phyloP scores from a whole-genome alignment of 2,113 vertebrate species.

The Pygathrix nemaeus region DNA sequence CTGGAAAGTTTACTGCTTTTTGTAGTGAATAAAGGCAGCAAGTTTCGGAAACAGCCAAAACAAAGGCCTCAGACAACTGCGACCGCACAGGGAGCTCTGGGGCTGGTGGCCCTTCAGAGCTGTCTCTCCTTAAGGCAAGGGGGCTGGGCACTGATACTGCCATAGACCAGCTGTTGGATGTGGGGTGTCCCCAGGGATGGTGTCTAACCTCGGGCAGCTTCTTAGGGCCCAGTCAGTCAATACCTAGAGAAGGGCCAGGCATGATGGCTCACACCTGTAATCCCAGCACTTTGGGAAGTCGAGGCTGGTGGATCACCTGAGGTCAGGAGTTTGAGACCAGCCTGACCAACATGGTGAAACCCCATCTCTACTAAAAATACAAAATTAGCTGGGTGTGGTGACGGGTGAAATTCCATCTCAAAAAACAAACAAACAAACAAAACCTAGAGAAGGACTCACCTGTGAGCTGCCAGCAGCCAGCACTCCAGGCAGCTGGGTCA shows the following conservation, averaged over 20 bases:
- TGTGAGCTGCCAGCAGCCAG: not conserved
- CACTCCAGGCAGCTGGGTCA: not conserved
- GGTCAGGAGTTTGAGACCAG: too few species aligned
- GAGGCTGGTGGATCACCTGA: too few species aligned
- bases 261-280: too few species aligned
- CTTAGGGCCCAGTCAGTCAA: not conserved
- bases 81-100: not conserved
- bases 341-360: too few species aligned
- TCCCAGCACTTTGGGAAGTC: too few species aligned
- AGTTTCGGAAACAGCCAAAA: not conserved
- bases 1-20: not conserved
- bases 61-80: not conserved
- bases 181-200: not conserved
- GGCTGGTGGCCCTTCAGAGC: not conserved
- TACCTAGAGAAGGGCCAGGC: too few species aligned
- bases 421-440: too few species aligned
- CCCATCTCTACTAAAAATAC: too few species aligned
- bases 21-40: not conserved
- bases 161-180: not conserved
- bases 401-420: too few species aligned
- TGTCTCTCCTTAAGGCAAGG: not conserved
- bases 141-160: not conserved
- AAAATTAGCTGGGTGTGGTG: too few species aligned
- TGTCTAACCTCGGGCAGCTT: not conserved
- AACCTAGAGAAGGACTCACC: not conserved